Conservation (phyloP, 2,888 invertebrate genomes). For the Apoda limacodes region DNA sequence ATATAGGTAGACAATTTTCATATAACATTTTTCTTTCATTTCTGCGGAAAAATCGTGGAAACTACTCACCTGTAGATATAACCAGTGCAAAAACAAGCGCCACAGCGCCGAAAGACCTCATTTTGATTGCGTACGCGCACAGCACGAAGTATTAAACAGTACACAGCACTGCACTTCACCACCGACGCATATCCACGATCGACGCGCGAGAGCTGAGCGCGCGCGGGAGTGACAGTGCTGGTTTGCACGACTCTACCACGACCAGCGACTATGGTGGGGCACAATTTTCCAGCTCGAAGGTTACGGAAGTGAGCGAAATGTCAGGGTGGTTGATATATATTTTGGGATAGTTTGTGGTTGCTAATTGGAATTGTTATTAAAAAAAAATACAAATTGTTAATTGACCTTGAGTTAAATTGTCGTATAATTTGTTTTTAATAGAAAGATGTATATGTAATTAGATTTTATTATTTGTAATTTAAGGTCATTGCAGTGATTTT, state of each 20-base stretch:
- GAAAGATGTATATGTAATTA: too few species aligned
- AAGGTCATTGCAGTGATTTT: too few species aligned
- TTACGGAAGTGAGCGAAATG: constrained; percentile 49
- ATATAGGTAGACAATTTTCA: too few species aligned
- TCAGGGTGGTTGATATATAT: constrained; percentile 33
- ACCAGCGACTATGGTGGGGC: constrained; percentile 33
- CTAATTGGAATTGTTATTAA: too few species aligned
- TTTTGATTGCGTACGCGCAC: constrained; percentile 30
- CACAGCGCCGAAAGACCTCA: constrained; percentile 50
- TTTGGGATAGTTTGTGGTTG: too few species aligned
- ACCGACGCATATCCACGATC: constrained; percentile 49
- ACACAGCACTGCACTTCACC: constrained; percentile 57
- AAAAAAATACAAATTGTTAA: too few species aligned
- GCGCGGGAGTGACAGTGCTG: constrained; percentile 28
- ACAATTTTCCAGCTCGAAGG: constrained; percentile 27
- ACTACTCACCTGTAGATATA: constrained; percentile 46
- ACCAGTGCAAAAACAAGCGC: constrained; percentile 42
- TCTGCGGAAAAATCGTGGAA: too few species aligned
- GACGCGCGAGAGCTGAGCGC: constrained; percentile 61
- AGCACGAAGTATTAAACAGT: constrained; percentile 33
- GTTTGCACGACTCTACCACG: constrained; percentile 23
- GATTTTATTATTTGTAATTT: too few species aligned
- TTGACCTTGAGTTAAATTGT: too few species aligned
- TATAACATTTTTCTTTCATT: too few species aligned
- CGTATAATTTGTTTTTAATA: too few species aligned